Conservation (phyloP, 1,140 invertebrate genomes). For the Octopus bimaculoides region DNA sequence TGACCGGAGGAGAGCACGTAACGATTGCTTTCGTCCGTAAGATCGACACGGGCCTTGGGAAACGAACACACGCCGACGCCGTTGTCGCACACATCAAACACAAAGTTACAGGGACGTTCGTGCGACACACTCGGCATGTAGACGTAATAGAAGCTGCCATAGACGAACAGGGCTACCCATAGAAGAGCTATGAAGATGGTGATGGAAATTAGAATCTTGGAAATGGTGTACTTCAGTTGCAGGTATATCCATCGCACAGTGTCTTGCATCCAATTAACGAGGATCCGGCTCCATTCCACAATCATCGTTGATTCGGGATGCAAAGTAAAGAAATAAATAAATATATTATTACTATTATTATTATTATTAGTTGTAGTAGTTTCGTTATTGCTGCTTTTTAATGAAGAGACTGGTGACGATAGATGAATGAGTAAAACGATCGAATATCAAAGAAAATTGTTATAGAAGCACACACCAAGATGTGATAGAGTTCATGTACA, state of each 20-base stretch:
- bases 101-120: not conserved
- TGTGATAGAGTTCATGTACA: no score
- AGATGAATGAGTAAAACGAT: no score
- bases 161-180: not conserved
- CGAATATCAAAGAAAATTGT: no score
- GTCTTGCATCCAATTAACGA: conserved; percentile 6
- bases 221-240: not conserved
- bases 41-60: not conserved
- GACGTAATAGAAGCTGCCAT: not conserved
- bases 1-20: not conserved
- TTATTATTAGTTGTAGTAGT: no score
- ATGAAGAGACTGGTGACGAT: no score
- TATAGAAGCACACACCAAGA: no score
- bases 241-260: not conserved
- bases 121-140: not conserved
- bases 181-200: not conserved
- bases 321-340: no score
- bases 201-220: not conserved
- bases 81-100: not conserved
- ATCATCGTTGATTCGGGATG: not conserved
- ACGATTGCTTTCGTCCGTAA: not conserved
- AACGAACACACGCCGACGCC: not conserved
- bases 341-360: no score
- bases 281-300: not conserved
- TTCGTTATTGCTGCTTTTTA: no score